Base-by-base conservation (phyloP, 2,113 vertebrate genomes). In the Ailurus styani region DNA sequence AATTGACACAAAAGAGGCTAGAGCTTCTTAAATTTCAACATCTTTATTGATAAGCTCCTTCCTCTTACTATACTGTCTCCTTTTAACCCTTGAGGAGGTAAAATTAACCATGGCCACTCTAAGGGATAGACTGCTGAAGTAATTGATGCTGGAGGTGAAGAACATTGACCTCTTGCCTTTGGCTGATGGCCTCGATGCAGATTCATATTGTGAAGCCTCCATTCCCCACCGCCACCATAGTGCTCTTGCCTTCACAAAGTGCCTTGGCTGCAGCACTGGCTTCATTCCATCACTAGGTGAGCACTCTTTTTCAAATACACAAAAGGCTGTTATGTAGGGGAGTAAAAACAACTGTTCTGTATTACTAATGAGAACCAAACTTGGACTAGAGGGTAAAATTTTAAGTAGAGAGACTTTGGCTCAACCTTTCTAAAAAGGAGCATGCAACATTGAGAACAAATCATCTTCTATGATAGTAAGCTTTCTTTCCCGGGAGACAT, bases 361-460 rank as follows among this genome's bases (percentile, higher is more conserved):
- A 40, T 81, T 50, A n/a, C n/a, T 87, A 78, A 68, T 7, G 29
- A 90, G 34, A 91, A 73, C 23, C 29, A 31, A 93, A 81, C 55
- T 94, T 95, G 15, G 10, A 96, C 34, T 17, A 85, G 20, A 77
- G n/a, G 0, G 34, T 23, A 57, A 62, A 95, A 93, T 87, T 70
- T 89, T 89, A 91, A 95, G 47, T n/a, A 60, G 47, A 87, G 3
- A 60, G 10, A 78, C 29, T 93, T 95, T 40, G 82, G 20, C 17
- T 78, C 31, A 17, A 57, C 50, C 45, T 97, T 96, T 87, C 27
- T n/a, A 91, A 75, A 95, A 77, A 52, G 42, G n/a, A 70, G 42
- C 31, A 68, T 54, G 84, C 29, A 72, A 82, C 12, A 60, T 0
- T 42, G 13, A 81, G 96, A 93, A 95, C 62, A 93, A 96, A 85